Evolutionary conservation across 2,888 invertebrate genomes (phyloP).

Genomic region (Campopleginae sp.): DNA sequence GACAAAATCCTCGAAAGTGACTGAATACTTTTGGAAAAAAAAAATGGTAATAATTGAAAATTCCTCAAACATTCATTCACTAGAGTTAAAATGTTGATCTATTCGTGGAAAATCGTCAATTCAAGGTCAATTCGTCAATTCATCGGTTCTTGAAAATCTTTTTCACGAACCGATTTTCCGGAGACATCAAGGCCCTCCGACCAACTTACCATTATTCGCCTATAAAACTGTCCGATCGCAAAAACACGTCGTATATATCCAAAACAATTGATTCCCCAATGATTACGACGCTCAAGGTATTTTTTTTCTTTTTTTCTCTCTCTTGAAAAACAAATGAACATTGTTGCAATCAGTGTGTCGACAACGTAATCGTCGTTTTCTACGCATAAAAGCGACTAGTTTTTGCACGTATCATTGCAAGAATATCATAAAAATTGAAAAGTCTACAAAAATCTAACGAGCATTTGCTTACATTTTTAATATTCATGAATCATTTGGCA

Average conservation of each 20-base stretch:
- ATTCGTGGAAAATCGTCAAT: no score
- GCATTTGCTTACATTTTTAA: no score
- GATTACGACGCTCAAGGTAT: neutral
- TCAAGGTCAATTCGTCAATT: no score
- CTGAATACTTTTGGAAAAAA: no score
- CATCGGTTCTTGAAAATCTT: no score
- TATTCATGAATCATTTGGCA: no score
- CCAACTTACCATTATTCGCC: neutral
- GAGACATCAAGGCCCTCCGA: neutral
- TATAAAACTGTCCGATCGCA: neutral
- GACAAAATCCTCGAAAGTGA: no score
- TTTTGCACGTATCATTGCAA: neutral
- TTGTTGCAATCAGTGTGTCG: neutral
- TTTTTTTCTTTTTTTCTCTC: neutral
- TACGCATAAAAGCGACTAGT: neutral
- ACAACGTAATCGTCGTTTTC: neutral
- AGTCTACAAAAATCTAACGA: neutral
- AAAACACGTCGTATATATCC: neutral
- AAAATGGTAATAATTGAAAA: no score
- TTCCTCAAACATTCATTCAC: no score
- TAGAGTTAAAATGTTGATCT: no score
- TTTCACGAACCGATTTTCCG: no score
- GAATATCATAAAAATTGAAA: neutral
- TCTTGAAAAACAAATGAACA: neutral
- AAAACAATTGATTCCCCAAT: neutral